Evolutionary conservation across 2,113 vertebrate species (phyloP).

Genomic region (Megaptera novaeangliae): DNA sequence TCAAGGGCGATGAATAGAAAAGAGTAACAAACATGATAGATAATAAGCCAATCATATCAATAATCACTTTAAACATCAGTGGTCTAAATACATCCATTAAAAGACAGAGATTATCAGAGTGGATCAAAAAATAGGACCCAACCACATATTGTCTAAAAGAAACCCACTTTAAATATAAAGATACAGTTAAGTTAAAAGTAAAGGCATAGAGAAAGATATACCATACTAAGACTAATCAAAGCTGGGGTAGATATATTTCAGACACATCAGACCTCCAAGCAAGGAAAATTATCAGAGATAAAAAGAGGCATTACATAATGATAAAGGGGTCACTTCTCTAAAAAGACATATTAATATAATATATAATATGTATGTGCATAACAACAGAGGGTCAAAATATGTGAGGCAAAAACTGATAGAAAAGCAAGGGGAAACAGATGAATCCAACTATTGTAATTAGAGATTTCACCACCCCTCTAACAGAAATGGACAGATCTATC

Average conservation of each 20-base stretch:
- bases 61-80: neutral
- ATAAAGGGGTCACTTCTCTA: neutral
- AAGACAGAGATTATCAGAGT: neutral
- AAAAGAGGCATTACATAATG: neutral
- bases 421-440: neutral
- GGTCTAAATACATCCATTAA: neutral
- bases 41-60: neutral
- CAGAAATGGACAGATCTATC: neutral
- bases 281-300: neutral
- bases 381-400: neutral
- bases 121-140: neutral
- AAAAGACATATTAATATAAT: neutral
- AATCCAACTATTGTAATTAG: neutral
- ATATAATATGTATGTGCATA: neutral
- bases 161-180: neutral
- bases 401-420: neutral
- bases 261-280: neutral
- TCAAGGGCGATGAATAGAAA: neutral
- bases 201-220: neutral
- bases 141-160: neutral
- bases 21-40: no score
- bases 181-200: neutral
- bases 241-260: neutral
- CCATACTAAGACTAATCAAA: neutral
- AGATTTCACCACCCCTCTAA: neutral